Conservation (phyloP, 2,888 invertebrate genomes). For the Zaprionus lineosus region DNA sequence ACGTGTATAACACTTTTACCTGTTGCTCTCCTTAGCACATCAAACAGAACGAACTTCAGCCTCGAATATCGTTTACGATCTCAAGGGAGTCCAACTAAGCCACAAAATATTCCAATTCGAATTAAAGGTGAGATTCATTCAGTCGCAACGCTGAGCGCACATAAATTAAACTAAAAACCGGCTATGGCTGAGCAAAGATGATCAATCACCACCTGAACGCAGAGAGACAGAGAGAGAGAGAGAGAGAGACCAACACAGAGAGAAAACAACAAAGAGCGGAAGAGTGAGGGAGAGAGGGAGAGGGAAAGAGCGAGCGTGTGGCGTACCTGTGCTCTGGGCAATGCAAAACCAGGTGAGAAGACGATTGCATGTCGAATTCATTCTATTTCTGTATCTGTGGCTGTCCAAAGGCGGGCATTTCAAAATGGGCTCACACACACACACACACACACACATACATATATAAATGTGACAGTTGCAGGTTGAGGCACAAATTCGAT, state of each 20-base stretch:
- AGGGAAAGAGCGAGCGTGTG: conserved; percentile 22
- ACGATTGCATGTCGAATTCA: conserved; percentile 12
- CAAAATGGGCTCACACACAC: conserved; percentile 69
- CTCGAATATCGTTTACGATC: conserved; percentile 71
- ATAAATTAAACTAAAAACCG: conserved; percentile 71
- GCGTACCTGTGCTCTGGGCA: conserved; percentile 49
- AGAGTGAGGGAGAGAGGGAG: conserved; percentile 13
- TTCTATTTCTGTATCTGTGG: conserved; percentile 39
- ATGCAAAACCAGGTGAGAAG: conserved; percentile 18
- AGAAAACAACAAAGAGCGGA: neutral
- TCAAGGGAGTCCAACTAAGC: conserved; percentile 30
- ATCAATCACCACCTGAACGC: conserved; percentile 59
- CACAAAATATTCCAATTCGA: conserved; percentile 65
- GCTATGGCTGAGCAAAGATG: conserved; percentile 71
- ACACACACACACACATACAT: conserved; percentile 21
- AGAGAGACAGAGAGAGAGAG: conserved; percentile 13
- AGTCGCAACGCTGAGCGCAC: conserved; percentile 52
- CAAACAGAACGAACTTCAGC: conserved; percentile 30
- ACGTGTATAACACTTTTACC: conserved; percentile 43
- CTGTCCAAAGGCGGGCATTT: conserved; percentile 51
- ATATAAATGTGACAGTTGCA: neutral
- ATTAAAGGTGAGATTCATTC: conserved; percentile 73
- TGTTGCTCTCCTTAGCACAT: conserved; percentile 27
- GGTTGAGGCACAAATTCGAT: conserved; percentile 2
- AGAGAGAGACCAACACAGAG: conserved; percentile 1